Evolutionary conservation across 2,113 vertebrate genomes (phyloP).

Genomic region (Xiphophorus couchianus): DNA sequence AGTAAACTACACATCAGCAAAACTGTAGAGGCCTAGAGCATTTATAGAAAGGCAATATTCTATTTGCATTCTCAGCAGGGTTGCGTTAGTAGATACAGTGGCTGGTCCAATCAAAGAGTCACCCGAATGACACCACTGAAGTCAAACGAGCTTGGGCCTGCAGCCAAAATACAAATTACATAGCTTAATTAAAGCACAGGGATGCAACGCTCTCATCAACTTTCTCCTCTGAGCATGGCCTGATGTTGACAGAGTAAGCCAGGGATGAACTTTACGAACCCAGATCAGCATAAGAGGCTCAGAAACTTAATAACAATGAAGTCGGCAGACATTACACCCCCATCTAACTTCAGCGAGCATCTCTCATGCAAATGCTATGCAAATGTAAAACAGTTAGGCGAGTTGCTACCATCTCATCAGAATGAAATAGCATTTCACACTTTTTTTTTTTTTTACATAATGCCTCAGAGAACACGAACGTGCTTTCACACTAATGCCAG

Average conservation of each 20-base stretch:
- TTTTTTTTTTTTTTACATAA: conserved; percentile 4
- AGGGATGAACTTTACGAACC: conserved; percentile 44
- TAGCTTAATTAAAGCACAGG: conserved; percentile 48
- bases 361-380: conserved; percentile 37
- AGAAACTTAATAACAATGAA: conserved; percentile 47
- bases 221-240: conserved; percentile 1
- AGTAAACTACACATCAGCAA: conserved; percentile 8
- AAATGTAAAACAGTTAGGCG: conserved; percentile 24
- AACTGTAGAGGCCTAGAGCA: conserved; percentile 31
- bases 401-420: conserved; percentile 10
- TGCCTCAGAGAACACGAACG: not conserved
- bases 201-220: conserved; percentile 18
- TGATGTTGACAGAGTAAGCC: conserved; percentile 47
- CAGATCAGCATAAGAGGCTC: conserved; percentile 47
- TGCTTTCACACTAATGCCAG: not conserved
- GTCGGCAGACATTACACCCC: conserved; percentile 19
- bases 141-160: conserved; percentile 22
- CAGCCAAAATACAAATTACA: conserved; percentile 52
- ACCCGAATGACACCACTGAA: conserved; percentile 8
- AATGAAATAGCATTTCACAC: not conserved
- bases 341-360: conserved; percentile 19
- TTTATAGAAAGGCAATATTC: conserved; percentile 1
- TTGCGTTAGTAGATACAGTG: conserved; percentile 9
- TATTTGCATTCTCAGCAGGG: conserved; percentile 5
- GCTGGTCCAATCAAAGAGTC: conserved; percentile 20